Percentiles rank a stretch among this genome's conserved stretches.
These are phyloP conservation scores for Noctua comes DNA, from an alignment of 2,888 invertebrate genomes.

Conservation along the genomic window DNA sequence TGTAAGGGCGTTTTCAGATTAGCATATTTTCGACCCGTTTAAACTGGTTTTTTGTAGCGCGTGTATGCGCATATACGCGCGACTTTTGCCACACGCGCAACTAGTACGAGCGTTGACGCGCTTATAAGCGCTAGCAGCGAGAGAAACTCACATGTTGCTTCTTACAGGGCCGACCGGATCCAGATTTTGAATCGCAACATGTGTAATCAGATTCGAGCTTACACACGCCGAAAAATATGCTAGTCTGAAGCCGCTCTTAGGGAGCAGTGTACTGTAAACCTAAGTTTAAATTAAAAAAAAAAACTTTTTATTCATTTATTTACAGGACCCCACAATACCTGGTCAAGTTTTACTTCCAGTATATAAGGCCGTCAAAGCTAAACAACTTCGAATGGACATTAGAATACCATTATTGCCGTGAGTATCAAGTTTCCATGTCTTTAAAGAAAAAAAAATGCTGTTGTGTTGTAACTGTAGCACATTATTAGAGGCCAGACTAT, in stretches of 20 bases:
- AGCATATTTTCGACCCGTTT: background rate
- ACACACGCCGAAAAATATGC: background rate
- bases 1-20: background rate
- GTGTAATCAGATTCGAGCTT: background rate
- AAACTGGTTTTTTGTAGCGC: background rate
- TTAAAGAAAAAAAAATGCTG: background rate
- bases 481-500: too few species aligned
- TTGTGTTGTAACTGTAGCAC: background rate
- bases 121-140: background rate
- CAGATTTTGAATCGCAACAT: background rate
- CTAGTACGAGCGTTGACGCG: background rate
- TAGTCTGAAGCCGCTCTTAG: background rate
- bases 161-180: background rate
- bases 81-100: background rate
- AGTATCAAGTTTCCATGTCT: slow-evolving; percentile 71
- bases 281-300: background rate
- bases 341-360: slow-evolving; percentile 93
- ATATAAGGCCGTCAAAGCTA: slow-evolving; percentile 93
- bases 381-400: slow-evolving; percentile 90
- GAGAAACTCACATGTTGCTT: background rate
- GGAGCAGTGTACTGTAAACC: background rate
- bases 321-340: slow-evolving; percentile 85
- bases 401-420: slow-evolving; percentile 90
- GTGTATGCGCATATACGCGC: background rate
- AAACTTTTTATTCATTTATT: background rate